Evolutionary conservation across 2,113 vertebrate genomes (phyloP), one percentile per base, ranked within the genome.

Genomic region (Ifrita kowaldi): DNA sequence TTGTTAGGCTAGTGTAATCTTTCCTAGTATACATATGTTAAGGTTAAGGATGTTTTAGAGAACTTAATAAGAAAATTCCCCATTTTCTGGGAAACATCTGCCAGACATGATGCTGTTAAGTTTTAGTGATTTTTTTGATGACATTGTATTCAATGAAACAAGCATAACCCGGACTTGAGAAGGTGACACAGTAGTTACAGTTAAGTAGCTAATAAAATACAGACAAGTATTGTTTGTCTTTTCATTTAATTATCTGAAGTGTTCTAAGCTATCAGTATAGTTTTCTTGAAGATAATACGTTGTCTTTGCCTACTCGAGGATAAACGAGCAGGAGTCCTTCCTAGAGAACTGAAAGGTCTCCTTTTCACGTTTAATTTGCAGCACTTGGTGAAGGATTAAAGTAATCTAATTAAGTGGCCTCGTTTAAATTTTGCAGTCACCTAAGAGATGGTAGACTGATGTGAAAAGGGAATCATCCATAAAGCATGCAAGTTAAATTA

Each of bases 361-460:
- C 74, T 90, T 90, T 93, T 92, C 84, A 68, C 84, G 77, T 91
- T 95, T 75, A 89, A 82, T 96, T 92, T 95, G 87, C 84, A 64
- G 81, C 44, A 69, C 81, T 91, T 91, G 64, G 24, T 79, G 26
- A 57, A 84, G 37, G 90, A 92, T 95, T 95, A 92, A 94, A 97
- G 77, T 78, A 92, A 84, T 95, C 84, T 95, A 63, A 91, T 95
- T 95, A 92, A 95, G 94, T 71, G 60, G 41, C 84, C 84, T 95
- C 69, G 75, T 92, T 95, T 94, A 91, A 89, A 84, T 94, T 95
- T 95, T 95, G 52, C 74, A 89, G 60, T 89, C 65, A 94, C 91
- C 84, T 95, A 78, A 89, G 93, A 91, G 91, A 70, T 89, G 41
- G 42, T 56, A 78, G 93, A 44, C 69, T 84, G 76, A 91, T 91